phyloP scores from a whole-genome alignment of 2,888 invertebrate species.

The Onchidella celtica region DNA sequence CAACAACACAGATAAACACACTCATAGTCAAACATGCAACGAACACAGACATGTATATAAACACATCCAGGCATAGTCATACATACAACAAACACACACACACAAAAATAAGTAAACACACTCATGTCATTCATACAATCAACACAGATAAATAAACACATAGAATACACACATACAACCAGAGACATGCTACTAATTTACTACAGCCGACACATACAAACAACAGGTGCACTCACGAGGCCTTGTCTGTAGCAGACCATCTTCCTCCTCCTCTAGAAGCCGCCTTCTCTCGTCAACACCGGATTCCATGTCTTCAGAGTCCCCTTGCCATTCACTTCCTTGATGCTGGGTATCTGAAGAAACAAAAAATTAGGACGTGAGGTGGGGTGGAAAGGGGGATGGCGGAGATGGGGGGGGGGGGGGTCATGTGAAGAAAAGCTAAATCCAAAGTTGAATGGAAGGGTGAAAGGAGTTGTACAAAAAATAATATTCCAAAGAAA shows the following conservation, averaged over 20 bases:
- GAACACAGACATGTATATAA: neutral
- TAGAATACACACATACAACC: neutral
- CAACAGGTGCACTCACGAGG: neutral
- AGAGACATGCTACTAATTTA: neutral
- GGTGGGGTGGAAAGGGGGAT: too few species aligned
- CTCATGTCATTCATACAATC: neutral
- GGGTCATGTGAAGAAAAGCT: too few species aligned
- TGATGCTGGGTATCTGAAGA: too few species aligned
- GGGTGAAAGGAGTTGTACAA: too few species aligned
- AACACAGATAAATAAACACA: too few species aligned
- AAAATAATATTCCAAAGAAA: too few species aligned
- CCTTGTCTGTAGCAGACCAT: neutral
- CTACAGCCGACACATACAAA: neutral
- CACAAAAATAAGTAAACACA: neutral
- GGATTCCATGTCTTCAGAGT: too few species aligned
- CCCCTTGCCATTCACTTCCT: too few species aligned
- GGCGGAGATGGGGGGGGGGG: too few species aligned
- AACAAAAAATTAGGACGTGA: too few species aligned
- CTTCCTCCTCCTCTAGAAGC: neutral
- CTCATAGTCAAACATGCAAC: neutral
- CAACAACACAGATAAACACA: neutral
- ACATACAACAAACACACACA: constrained; percentile 8
- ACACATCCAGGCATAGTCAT: too few species aligned
- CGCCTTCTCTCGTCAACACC: neutral
- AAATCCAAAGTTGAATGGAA: too few species aligned